Percentiles rank a stretch among this genome's conserved stretches.
These are phyloP conservation scores for Cylas formicarius DNA, from an alignment of 1,140 invertebrate species.

Conservation along the genomic window DNA sequence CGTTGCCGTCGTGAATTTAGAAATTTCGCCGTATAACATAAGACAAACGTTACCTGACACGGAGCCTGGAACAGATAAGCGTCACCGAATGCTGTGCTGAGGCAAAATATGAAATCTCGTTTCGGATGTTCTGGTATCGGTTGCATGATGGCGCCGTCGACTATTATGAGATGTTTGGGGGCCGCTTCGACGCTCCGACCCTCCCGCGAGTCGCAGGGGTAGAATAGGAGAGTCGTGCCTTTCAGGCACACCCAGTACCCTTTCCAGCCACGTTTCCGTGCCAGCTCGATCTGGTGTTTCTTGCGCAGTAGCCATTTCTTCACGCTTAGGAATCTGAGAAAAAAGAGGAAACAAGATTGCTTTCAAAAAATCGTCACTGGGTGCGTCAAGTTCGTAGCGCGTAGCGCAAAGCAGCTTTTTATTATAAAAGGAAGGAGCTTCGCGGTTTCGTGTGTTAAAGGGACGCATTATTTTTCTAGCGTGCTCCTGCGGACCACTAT, in stretches of 20 bases:
- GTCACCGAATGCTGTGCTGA: slow-evolving; percentile 96
- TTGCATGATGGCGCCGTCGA: slow-evolving; percentile 96
- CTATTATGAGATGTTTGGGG: slow-evolving; percentile 91
- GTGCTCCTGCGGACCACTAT: too few relatives aligned
- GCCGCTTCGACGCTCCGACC: slow-evolving; percentile 83
- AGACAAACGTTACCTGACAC: slow-evolving; percentile 52
- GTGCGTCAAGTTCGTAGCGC: too few relatives aligned
- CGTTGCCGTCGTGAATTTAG: too few relatives aligned
- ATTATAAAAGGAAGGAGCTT: too few relatives aligned
- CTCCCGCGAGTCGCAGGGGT: slow-evolving; percentile 90
- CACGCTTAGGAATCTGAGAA: slow-evolving; percentile 85
- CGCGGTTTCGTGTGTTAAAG: too few relatives aligned
- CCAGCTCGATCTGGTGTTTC: slow-evolving; percentile 93
- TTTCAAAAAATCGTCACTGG: too few relatives aligned
- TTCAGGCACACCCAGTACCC: slow-evolving; percentile 98
- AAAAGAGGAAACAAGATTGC: slow-evolving; percentile 24
- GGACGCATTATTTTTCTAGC: too few relatives aligned
- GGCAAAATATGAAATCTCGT: slow-evolving; percentile 94
- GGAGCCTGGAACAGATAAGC: slow-evolving; percentile 95
- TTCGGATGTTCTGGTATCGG: slow-evolving; percentile 97
- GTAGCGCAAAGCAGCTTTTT: too few relatives aligned
- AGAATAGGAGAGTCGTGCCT: slow-evolving; percentile 93
- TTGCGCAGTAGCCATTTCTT: slow-evolving; percentile 97
- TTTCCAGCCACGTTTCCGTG: slow-evolving; percentile 93
- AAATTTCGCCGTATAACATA: too few relatives aligned